Base-by-base conservation (phyloP, 2,113 vertebrate species). In the Rhombomys opimus region DNA sequence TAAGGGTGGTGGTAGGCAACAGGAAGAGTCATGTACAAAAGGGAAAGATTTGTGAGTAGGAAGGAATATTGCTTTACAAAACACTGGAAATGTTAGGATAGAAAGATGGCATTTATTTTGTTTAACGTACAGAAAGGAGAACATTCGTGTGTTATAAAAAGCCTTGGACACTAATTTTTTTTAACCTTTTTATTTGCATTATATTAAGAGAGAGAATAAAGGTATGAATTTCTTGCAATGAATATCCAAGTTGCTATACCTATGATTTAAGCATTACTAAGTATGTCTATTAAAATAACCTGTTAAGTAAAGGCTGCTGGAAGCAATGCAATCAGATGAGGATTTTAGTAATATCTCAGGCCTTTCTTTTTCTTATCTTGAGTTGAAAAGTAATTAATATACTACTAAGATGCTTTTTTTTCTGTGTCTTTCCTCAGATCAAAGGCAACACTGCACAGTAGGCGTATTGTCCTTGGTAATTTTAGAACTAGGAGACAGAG, bases 321-420 rank as follows among this genome's bases (percentile, higher is more conserved):
- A 89, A 41, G 14, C 27, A 57, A 30, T 35, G 2, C 0, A 3
- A 52, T 84, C 65, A 90, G 50, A 65, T 12, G 7, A 89, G 52
- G 59, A 70, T 9, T 65, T 87, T 75, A 50, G 15, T 35, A 22
- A 5, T 61, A 85, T 25, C 52, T 92, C 77, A 23, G 38, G 4
- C 12, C 65, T 93, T 95, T 61, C 61, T 68, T 91, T 59, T 84
- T 95, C 46, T 89, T 92, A 90, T 63, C 15, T 50, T 25, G 30
- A 1, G 35, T 93, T 65, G 61, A 87, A 93, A 85, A 89, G 20
- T 77, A 82, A 92, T 63, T 92, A 90, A 92, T 90, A 81, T 27
- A 77, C 35, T 94, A 73, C 80, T 94, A 50, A n/a, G 35, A 84
- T 91, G 17, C 15, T 22, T 54, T 85, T 54, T 75, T 80, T n/a